A percentile compares a stretch with the other conserved stretches of the same genome.
These are phyloP conservation scores for Heliocidaris tuberculata DNA, from an alignment of 35 echinoderm and acorn worm species.

Conservation along the genomic window DNA sequence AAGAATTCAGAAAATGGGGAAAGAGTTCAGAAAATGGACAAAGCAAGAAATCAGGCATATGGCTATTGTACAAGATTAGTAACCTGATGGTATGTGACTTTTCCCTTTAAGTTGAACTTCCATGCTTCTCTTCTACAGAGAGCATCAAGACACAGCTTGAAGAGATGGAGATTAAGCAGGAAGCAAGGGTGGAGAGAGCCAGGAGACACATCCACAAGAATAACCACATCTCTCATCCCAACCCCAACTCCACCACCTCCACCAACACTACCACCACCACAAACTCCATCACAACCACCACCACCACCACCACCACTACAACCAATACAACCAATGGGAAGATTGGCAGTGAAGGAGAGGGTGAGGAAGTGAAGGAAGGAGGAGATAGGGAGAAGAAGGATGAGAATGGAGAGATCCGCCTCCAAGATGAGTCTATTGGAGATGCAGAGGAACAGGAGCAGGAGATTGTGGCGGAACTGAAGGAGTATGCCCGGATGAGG, in stretches of 20 bases:
- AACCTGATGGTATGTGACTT: too few species aligned
- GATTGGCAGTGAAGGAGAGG: background rate
- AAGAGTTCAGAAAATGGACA: too few species aligned
- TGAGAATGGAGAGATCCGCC: background rate
- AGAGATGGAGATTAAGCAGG: constrained; percentile 14
- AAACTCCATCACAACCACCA: background rate
- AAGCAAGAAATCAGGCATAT: too few species aligned
- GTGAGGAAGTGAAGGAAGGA: background rate
- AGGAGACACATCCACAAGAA: constrained; percentile 4
- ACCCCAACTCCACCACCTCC: background rate
- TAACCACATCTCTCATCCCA: background rate
- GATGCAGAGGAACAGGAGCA: background rate
- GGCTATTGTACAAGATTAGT: too few species aligned
- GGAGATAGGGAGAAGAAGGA: background rate
- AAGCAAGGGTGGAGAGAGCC: background rate
- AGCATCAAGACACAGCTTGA: constrained; percentile 24
- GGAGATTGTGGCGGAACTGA: constrained; percentile 14
- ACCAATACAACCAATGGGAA: background rate
- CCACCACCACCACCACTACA: background rate
- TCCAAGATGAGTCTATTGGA: background rate
- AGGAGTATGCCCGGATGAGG: background rate
- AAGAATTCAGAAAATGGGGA: too few species aligned
- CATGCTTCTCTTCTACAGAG: background rate
- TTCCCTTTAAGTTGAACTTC: background rate
- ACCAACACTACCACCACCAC: background rate